Evolutionary conservation across 2,888 invertebrate species (phyloP).

Genomic region (Dasypogon diadema): DNA sequence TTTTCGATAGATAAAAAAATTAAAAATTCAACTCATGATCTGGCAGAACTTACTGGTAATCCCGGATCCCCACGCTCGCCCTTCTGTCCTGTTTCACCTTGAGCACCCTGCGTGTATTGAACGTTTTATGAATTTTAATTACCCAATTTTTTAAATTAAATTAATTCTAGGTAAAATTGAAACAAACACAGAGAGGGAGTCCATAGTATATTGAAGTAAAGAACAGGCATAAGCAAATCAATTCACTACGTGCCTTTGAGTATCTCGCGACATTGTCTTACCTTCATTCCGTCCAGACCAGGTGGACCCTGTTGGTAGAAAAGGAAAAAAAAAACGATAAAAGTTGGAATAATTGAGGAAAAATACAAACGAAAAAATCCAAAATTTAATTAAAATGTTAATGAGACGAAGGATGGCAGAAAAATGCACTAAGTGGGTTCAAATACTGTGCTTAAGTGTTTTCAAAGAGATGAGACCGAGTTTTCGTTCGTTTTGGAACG

Average conservation of each 20-base stretch:
- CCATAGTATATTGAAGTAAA: background rate
- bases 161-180: conserved; percentile 49
- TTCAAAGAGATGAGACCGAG: background rate
- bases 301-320: conserved; percentile 80
- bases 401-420: conserved; percentile 10
- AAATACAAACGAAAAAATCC: conserved; percentile 15
- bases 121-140: conserved; percentile 54
- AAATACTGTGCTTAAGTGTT: background rate
- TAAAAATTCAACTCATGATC: conserved; percentile 52
- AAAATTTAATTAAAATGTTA: conserved; percentile 50
- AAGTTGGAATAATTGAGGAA: conserved; percentile 40
- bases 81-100: conserved; percentile 92
- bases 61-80: conserved; percentile 95
- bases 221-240: conserved; percentile 17
- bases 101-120: conserved; percentile 78
- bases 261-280: conserved; percentile 70
- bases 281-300: conserved; percentile 96
- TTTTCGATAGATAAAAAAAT: conserved; percentile 44
- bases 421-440: background rate
- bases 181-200: conserved; percentile 14
- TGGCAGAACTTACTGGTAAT: conserved; percentile 80
- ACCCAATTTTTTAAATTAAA: conserved; percentile 47
- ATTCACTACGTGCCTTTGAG: conserved; percentile 57
- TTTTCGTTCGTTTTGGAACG: background rate
- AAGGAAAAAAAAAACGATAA: conserved; percentile 30